Percentiles rank a stretch among this genome's conserved stretches.
Evolutionary conservation across 2,888 invertebrate genomes (phyloP).

Genomic region (Bhutanitis thaidina): DNA sequence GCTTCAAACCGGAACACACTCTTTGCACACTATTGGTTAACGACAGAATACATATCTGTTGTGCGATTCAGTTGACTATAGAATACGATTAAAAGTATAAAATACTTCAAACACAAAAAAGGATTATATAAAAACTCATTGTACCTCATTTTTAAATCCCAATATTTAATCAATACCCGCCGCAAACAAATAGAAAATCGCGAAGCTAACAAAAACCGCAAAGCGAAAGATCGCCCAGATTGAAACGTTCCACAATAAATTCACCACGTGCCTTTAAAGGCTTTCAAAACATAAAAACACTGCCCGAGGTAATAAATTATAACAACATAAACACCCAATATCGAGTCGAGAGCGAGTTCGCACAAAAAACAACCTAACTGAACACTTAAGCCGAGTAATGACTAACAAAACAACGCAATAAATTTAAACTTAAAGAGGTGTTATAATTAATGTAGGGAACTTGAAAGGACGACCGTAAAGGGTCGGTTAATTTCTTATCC

Average conservation of each 20-base stretch:
- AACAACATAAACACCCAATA: constrained; percentile 66
- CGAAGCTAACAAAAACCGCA: constrained; percentile 40
- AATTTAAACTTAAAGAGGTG: constrained; percentile 76
- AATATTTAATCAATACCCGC: constrained; percentile 23
- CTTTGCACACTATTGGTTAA: too few species aligned
- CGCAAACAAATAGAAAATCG: constrained; percentile 44
- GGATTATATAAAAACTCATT: too few species aligned
- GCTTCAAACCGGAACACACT: too few species aligned
- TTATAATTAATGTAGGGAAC: constrained; percentile 73
- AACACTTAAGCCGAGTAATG: constrained; percentile 54
- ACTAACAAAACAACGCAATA: constrained; percentile 68
- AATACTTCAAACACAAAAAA: too few species aligned
- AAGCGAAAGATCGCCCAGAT: constrained; percentile 62
- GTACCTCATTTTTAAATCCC: not conserved
- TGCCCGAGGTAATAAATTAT: constrained; percentile 67
- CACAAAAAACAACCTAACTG: constrained; percentile 39
- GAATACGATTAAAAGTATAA: too few species aligned
- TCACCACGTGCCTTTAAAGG: constrained; percentile 63
- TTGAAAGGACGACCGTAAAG: constrained; percentile 64
- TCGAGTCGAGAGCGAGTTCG: constrained; percentile 36
- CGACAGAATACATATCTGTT: too few species aligned
- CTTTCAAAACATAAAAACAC: constrained; percentile 54
- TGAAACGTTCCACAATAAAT: constrained; percentile 70
- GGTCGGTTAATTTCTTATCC: constrained; percentile 58
- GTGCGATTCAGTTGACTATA: too few species aligned